Base-by-base conservation (phyloP, 1,140 invertebrate genomes). In the Nephila pilipes region DNA sequence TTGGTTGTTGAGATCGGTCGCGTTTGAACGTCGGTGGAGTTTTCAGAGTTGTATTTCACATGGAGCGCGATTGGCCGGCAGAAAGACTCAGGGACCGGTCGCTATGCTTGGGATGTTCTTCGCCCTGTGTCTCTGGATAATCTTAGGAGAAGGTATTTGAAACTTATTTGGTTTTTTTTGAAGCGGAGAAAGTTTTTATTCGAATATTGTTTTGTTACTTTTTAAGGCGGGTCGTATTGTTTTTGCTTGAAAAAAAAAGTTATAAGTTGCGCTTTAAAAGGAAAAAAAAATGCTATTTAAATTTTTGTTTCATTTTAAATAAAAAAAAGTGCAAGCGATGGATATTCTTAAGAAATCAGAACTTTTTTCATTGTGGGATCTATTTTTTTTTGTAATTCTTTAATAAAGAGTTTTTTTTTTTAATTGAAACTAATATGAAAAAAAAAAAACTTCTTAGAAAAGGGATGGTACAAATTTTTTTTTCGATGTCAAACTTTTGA, bases 41-140 rank as follows among this genome's bases (percentile, higher is more conserved):
- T 90, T 90, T 80, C 87, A 46, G 87, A 89, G 87, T 89, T 91
- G 58, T 25, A 36, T 54, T 85, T 91, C 90, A 85, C 91, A 93
- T 93, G 91, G 91, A 93, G 91, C 55, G 63, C 54, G 63, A 69
- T 32, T 87, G 46, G 58, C n/a, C 25, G 63, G 18, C 65, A 22
- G 25, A 36, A 38, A 85, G 63, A 25, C 58, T 63, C 65, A 58
- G 91, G 79, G 80, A 85, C 36, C 60, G 80, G 91, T 87, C 83
- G 91, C 63, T 93, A 93, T 93, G 91, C 83, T 93, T 79, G 91
- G 91, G 81, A 87, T 93, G 83, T 60, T 93, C 29, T 57, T 69
- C 65, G 81, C 25, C 65, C 25, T 87, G 14, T 75, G 91, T 32
- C 29, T 83, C 57, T 93, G 91, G 91, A 93, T 93, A 79, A 87